These are phyloP conservation scores for Cirrhinus molitorella DNA, from an alignment of 2,797 vertebrate genomes.

Conservation along the genomic window DNA sequence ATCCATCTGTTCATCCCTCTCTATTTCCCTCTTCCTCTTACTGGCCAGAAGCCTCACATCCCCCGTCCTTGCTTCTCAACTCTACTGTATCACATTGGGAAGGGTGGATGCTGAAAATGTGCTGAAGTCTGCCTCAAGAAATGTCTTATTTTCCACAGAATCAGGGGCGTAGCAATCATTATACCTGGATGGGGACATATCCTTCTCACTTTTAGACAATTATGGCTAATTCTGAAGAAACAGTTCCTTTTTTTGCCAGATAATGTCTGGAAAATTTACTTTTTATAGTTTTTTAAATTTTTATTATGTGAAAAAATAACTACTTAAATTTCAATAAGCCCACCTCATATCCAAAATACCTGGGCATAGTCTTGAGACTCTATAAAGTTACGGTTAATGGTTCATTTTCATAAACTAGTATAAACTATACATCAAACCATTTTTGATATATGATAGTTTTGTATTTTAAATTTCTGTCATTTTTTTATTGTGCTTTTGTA, in stretches of 20 bases:
- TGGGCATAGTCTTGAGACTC: too few relatives aligned
- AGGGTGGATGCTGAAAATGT: conserved; percentile 10
- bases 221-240: conserved; percentile 1
- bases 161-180: not conserved
- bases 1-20: conserved; percentile 77
- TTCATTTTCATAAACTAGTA: too few relatives aligned
- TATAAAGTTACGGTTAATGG: too few relatives aligned
- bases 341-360: not conserved
- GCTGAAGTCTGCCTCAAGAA: not conserved
- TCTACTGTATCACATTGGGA: not conserved
- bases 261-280: not conserved
- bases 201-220: not conserved
- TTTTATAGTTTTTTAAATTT: not conserved
- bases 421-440: too few relatives aligned
- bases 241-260: not conserved
- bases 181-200: not conserved
- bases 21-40: conserved; percentile 42
- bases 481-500: too few relatives aligned
- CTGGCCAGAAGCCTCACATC: conserved; percentile 42
- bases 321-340: not conserved
- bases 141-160: conserved; percentile 21
- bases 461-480: too few relatives aligned
- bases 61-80: conserved; percentile 10
- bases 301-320: not conserved
- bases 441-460: too few relatives aligned